A percentile compares a stretch with the other conserved stretches of the same genome.
Evolutionary conservation across 1,140 invertebrate species (phyloP).

Genomic region (Coenobita brevimanus): DNA sequence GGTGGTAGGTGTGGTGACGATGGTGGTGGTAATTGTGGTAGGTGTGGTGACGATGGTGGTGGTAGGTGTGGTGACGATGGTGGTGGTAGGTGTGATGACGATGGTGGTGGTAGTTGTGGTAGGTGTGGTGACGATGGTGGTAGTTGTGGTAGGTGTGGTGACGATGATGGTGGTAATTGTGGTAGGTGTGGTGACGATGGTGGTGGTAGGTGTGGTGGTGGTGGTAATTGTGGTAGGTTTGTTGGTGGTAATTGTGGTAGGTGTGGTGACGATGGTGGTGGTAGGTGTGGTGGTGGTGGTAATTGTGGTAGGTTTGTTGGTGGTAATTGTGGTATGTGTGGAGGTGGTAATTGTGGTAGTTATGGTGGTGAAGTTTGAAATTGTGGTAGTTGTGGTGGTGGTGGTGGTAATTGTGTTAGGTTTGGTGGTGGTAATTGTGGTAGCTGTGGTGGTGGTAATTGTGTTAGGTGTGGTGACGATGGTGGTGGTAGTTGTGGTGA

Average conservation of each 20-base stretch:
- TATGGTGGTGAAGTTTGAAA: no score
- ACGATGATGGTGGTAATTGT: background rate
- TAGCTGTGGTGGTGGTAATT: background rate
- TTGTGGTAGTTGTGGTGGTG: background rate
- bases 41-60: constrained; percentile 16
- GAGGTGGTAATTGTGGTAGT: background rate
- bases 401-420: background rate
- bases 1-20: constrained; percentile 2
- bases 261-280: no score
- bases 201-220: constrained; percentile 15
- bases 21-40: background rate
- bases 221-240: background rate
- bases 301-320: background rate
- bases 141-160: background rate
- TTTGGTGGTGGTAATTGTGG: constrained; percentile 21
- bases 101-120: background rate
- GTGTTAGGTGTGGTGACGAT: background rate
- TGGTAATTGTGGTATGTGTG: background rate
- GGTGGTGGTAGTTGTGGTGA: constrained; percentile 16
- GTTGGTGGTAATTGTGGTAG: constrained; percentile 7
- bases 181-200: constrained; percentile 1
- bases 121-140: background rate
- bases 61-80: constrained; percentile 3
- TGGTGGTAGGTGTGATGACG: background rate
- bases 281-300: constrained; percentile 11